Evolutionary conservation across 2,797 vertebrate species (phyloP).

Genomic region (Takifugu rubripes): DNA sequence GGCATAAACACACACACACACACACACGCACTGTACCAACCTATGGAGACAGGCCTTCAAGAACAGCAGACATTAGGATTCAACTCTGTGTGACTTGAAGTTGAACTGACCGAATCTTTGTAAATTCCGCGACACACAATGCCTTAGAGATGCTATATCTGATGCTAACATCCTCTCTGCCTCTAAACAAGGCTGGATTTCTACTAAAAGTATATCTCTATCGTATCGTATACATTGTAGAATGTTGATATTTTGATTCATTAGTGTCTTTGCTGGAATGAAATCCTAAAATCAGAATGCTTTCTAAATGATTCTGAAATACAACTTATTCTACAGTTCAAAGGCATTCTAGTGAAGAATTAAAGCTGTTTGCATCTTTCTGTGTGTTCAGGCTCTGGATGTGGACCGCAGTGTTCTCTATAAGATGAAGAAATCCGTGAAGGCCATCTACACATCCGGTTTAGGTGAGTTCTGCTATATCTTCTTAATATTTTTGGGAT

Average conservation of each 20-base stretch:
- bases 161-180: too few species aligned
- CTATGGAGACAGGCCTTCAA: neutral
- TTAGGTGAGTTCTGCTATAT: slow-evolving; percentile 81
- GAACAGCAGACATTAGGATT: slow-evolving; percentile 3
- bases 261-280: too few species aligned
- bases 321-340: too few species aligned
- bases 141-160: too few species aligned
- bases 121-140: neutral
- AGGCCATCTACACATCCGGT: slow-evolving; percentile 95
- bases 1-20: slow-evolving; percentile 12
- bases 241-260: too few species aligned
- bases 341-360: too few species aligned
- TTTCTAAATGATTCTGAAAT: too few species aligned
- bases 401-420: slow-evolving; percentile 96
- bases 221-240: too few species aligned
- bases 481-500: neutral
- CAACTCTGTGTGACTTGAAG: neutral
- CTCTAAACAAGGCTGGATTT: too few species aligned
- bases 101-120: neutral
- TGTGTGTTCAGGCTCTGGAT: slow-evolving; percentile 84
- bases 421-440: slow-evolving; percentile 99
- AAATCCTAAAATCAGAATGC: too few species aligned
- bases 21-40: slow-evolving; percentile 25
- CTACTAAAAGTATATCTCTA: too few species aligned
- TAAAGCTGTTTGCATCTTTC: slow-evolving; percentile 21